These are phyloP conservation scores for Regulus satrapa DNA, from an alignment of 2,113 vertebrate genomes.

Conservation along the genomic window DNA sequence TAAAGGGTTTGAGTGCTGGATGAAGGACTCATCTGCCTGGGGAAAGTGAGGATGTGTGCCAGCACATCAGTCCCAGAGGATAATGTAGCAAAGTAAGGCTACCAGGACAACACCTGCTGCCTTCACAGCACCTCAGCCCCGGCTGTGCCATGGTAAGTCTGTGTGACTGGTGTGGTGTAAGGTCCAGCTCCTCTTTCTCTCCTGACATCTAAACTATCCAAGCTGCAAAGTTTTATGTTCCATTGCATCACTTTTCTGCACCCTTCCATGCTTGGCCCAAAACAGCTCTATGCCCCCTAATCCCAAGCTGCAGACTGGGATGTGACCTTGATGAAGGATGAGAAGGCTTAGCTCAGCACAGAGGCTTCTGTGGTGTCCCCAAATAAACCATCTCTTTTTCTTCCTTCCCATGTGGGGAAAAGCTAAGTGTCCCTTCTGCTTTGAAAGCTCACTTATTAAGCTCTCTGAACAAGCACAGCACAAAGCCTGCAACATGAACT, in stretches of 20 bases:
- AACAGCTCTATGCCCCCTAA: background rate
- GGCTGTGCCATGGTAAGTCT: background rate
- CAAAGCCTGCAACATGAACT: background rate
- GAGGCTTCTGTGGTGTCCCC: background rate
- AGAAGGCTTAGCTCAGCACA: background rate
- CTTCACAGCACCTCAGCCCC: background rate
- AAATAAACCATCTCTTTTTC: background rate
- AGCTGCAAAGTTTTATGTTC: background rate
- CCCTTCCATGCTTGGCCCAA: background rate
- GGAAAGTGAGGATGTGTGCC: background rate
- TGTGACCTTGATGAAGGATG: accelerated
- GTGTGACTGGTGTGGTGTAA: background rate
- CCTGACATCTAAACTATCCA: background rate
- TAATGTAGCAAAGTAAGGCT: background rate
- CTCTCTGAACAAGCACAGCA: background rate
- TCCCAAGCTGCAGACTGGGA: background rate
- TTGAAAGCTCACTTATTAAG: background rate
- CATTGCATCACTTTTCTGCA: background rate
- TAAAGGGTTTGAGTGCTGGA: background rate
- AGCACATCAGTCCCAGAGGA: background rate
- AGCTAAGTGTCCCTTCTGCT: background rate
- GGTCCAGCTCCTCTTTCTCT: background rate
- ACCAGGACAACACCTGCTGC: background rate
- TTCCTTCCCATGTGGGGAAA: background rate
- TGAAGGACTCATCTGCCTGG: background rate